phyloP scores from a whole-genome alignment of 2,797 vertebrate species.

The Acanthornis magna region DNA sequence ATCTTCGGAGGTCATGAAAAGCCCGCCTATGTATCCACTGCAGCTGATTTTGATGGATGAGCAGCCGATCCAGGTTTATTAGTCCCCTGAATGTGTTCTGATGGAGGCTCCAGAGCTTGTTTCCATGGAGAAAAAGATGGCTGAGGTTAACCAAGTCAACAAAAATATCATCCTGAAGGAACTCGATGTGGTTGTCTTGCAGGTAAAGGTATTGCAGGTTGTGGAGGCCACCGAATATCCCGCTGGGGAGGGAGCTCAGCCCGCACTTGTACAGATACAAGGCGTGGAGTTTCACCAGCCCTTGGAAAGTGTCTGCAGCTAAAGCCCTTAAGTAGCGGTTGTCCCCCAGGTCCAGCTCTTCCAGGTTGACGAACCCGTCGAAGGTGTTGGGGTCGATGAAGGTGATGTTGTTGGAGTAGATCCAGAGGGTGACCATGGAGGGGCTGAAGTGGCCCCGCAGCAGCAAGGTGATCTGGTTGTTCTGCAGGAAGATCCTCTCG shows the following conservation, averaged over 20 bases:
- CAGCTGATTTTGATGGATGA: slow-evolving; percentile 95
- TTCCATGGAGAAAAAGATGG: slow-evolving; percentile 97
- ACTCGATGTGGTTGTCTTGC: slow-evolving; percentile 97
- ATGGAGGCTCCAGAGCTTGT: slow-evolving; percentile 93
- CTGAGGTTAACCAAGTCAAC: slow-evolving; percentile 96
- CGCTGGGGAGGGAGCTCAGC: slow-evolving; percentile 87
- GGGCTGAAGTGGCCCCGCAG: slow-evolving; percentile 90
- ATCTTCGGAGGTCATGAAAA: slow-evolving; percentile 92
- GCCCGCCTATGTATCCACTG: slow-evolving; percentile 91
- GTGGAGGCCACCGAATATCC: slow-evolving; percentile 92
- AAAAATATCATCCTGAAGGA: slow-evolving; percentile 95
- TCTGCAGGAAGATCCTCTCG: slow-evolving; percentile 96
- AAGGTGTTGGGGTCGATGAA: slow-evolving; percentile 94
- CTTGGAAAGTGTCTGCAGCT: slow-evolving; percentile 93
- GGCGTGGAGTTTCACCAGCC: slow-evolving; percentile 89
- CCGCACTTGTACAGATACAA: slow-evolving; percentile 96
- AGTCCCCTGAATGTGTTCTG: slow-evolving; percentile 94
- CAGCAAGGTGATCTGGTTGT: slow-evolving; percentile 94
- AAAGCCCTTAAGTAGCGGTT: slow-evolving; percentile 92
- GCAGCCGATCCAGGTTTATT: slow-evolving; percentile 90
- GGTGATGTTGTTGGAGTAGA: slow-evolving; percentile 98
- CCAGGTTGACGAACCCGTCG: slow-evolving; percentile 88
- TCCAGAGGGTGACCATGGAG: slow-evolving; percentile 93
- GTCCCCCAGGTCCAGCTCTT: slow-evolving; percentile 96
- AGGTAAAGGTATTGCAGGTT: slow-evolving; percentile 97